A percentile compares a stretch with the other conserved stretches of the same genome.
Evolutionary conservation across 2,113 vertebrate species (phyloP).

Genomic region (Pseudopodoces humilis): DNA sequence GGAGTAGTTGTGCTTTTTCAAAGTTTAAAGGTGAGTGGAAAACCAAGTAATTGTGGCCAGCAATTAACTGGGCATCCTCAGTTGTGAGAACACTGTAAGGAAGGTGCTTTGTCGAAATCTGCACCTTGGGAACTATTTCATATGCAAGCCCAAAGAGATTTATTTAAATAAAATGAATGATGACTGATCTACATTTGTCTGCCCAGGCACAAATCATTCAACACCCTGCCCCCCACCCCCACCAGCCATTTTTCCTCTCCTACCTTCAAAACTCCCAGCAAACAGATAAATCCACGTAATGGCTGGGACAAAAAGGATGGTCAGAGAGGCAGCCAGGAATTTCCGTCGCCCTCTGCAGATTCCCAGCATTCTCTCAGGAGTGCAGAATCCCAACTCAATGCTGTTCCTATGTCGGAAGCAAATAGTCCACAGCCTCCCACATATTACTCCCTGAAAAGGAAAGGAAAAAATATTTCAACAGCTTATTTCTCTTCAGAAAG

Average conservation of each 20-base stretch:
- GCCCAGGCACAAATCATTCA: neutral
- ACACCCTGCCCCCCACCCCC: neutral
- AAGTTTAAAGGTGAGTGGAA: neutral
- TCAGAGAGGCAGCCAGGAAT: conserved; percentile 93
- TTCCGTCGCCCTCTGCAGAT: conserved; percentile 98
- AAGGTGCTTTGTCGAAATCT: neutral
- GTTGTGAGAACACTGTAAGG: neutral
- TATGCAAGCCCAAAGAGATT: neutral
- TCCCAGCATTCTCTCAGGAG: conserved; percentile 94
- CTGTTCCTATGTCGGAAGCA: conserved; percentile 83
- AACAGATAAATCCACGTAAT: conserved; percentile 97
- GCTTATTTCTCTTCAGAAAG: neutral
- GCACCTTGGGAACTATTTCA: neutral
- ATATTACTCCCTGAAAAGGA: conserved; percentile 82
- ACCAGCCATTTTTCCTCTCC: neutral
- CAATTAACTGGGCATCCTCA: neutral
- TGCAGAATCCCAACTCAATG: conserved; percentile 70
- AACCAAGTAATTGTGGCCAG: neutral
- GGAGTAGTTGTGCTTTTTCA: neutral
- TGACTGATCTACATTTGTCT: neutral
- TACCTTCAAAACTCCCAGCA: conserved; percentile 93
- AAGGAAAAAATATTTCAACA: conserved; percentile 23
- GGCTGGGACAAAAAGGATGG: conserved; percentile 92
- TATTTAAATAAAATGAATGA: neutral
- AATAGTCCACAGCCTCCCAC: conserved; percentile 79